Conservation (phyloP, 2,113 vertebrate species). For the Phycodurus eques region DNA sequence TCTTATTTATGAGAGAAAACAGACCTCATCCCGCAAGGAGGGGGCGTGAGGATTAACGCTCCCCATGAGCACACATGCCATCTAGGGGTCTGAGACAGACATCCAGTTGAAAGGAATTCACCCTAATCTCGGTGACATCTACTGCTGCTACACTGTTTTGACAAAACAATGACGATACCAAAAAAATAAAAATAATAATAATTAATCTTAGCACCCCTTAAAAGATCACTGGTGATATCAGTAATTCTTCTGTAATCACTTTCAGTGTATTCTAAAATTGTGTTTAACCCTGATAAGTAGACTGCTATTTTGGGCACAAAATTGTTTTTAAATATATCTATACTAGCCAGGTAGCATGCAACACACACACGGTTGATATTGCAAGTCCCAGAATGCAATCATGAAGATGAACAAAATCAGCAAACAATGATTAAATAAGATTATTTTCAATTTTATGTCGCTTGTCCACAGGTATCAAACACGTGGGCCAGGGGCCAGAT, state of each 20-base stretch:
- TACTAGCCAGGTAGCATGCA: not conserved
- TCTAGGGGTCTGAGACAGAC: constrained; percentile 36
- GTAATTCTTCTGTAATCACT: not conserved
- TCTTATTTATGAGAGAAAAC: constrained; percentile 23
- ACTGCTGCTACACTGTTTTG: constrained; percentile 44
- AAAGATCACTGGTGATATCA: not conserved
- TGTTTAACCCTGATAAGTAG: not conserved
- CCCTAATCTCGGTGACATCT: constrained; percentile 56
- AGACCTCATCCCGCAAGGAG: not conserved
- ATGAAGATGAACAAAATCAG: too few relatives aligned
- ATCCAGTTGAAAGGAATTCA: constrained; percentile 44
- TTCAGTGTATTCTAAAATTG: not conserved
- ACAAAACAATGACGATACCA: constrained; percentile 38
- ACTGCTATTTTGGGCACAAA: not conserved
- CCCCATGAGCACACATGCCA: constrained; percentile 43
- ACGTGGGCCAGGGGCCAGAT: too few relatives aligned
- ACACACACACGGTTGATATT: not conserved
- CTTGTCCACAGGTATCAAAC: too few relatives aligned
- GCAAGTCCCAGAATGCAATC: not conserved
- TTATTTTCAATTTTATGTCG: too few relatives aligned
- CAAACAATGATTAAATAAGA: too few relatives aligned
- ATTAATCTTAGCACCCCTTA: too few relatives aligned
- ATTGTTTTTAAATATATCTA: not conserved
- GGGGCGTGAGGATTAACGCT: constrained; percentile 14
- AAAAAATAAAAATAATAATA: too few relatives aligned